These are phyloP conservation scores for Cyprinodon brontotheroides DNA, from an alignment of 2,113 vertebrate genomes.

Conservation along the genomic window DNA sequence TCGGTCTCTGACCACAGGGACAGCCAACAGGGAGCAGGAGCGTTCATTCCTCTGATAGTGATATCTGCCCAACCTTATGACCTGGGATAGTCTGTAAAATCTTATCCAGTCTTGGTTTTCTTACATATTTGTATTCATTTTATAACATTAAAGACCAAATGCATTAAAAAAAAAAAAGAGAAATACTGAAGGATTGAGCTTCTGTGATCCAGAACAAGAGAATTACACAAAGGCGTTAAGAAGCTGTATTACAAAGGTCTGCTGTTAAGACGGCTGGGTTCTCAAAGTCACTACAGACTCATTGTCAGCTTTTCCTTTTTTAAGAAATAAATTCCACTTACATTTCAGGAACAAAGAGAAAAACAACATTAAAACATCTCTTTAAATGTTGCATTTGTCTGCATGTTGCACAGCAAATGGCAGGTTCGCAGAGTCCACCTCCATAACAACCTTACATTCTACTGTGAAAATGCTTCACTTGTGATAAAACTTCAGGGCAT, in stretches of 20 bases:
- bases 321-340: not conserved
- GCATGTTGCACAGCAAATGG: not conserved
- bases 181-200: not conserved
- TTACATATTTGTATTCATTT: not conserved
- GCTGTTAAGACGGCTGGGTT: no score
- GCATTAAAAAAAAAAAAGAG: not conserved
- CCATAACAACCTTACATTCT: not conserved
- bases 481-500: not conserved
- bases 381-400: not conserved
- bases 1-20: conserved; percentile 44
- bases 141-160: no score
- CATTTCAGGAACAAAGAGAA: not conserved
- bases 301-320: not conserved
- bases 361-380: not conserved
- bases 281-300: not conserved
- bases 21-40: conserved; percentile 24
- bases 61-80: not conserved
- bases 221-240: not conserved
- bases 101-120: not conserved
- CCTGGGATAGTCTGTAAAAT: not conserved
- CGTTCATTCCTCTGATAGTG: conserved; percentile 22
- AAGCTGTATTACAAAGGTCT: not conserved
- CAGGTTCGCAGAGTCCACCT: not conserved
- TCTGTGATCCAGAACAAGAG: not conserved
- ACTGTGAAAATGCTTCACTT: not conserved